A percentile compares a stretch with the other conserved stretches of the same genome.
Conservation (phyloP, 2,797 vertebrate genomes). For the Paedocypris micromegethes region DNA sequence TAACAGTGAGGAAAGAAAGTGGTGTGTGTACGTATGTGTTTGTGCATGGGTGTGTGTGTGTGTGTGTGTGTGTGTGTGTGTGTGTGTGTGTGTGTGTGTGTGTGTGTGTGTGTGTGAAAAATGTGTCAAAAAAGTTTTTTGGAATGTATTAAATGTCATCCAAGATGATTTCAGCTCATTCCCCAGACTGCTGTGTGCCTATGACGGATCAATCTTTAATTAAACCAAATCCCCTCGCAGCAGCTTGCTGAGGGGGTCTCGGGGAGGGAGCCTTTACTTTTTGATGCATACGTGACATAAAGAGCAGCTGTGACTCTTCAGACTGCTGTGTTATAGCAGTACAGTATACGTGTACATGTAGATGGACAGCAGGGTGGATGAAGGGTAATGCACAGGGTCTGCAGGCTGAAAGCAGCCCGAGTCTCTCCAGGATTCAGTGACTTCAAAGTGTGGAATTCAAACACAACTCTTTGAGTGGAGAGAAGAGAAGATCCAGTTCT, state of each 20-base stretch:
- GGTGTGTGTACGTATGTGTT: too few species aligned
- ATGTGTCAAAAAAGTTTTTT: too few species aligned
- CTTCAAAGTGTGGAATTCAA: neutral
- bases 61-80: too few species aligned
- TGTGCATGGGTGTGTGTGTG: too few species aligned
- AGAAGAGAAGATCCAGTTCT: neutral
- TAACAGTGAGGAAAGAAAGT: too few species aligned
- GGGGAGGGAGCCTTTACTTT: too few species aligned
- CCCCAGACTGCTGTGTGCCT: neutral
- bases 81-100: too few species aligned
- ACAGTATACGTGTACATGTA: neutral
- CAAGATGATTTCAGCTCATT: neutral
- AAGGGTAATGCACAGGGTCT: neutral
- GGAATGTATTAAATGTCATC: slow-evolving; percentile 4
- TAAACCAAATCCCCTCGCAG: slow-evolving; percentile 1
- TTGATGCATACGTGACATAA: too few species aligned
- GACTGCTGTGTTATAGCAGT: neutral
- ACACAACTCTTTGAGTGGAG: slow-evolving; percentile 4
- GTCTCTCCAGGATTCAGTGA: neutral
- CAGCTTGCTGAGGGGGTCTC: neutral
- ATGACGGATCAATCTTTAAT: slow-evolving; percentile 25
- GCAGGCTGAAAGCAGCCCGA: neutral
- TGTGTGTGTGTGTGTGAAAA: too few species aligned
- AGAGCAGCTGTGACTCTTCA: neutral
- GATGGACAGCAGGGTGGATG: neutral